Base-by-base conservation (phyloP, 1,140 invertebrate genomes). In the Scylla paramamosain region DNA sequence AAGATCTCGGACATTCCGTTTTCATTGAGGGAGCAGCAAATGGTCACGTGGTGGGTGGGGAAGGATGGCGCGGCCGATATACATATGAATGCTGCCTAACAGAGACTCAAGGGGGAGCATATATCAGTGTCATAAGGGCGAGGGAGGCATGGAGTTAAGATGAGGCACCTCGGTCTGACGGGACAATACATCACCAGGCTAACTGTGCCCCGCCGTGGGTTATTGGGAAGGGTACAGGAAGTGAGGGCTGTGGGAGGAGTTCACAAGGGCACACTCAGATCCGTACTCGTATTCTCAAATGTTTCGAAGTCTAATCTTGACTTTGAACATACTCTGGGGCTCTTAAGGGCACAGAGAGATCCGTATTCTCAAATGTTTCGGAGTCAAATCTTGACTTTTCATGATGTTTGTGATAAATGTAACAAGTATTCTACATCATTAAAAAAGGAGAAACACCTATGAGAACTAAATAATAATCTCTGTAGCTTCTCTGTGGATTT, bases 51-150 rank as follows among this genome's bases (percentile, higher is more conserved):
- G 86, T 8, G 86, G 86, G n/a, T 12, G 29, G 86, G 86, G 45
- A 28, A 46, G 86, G 14, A 77, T n/a, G 67, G 67, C 67, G 67
- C 16, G 67, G 25, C 6, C 67, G 67, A 77, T 77, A 77, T 77
- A 77, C 67, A 77, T 77, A 77, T 77, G 67, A 77, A 77, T 77
- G 67, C 67, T 77, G 67, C 20, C 67, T 77, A 77, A 77, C 67
- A 77, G 52, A 59, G 67, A 20, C 67, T 77, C 67, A 77, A 77
- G 67, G n/a, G 20, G 67, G 67, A 77, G 67, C 20, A 77, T 77
- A 77, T 77, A 77, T 77, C 67, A 77, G 67, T 77, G 67, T 77
- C 67, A 77, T 25, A 77, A 77, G 67, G 67, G 67, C 67, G 25
- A 77, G 67, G 67, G 67, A 77, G 67, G 12, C 67, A 20, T n/a